Evolutionary conservation across 2,113 vertebrate genomes (phyloP), one percentile per base, ranked within the genome.

Genomic region (Carassius gibelio): DNA sequence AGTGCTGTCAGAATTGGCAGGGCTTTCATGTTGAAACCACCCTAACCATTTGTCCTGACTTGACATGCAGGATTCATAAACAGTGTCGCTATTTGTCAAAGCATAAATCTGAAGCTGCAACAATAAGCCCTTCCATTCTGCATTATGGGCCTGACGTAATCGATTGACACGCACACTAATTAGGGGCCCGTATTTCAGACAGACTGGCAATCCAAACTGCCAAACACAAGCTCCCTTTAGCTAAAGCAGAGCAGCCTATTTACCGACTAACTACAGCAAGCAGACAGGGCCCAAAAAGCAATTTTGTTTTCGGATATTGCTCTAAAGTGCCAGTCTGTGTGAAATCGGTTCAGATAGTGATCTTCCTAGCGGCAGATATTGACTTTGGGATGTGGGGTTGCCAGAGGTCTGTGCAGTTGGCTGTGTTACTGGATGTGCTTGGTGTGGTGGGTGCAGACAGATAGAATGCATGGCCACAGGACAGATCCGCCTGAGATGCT

Each of bases 1-100:
- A 88, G 36, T 82, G 83, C 84, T 78, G 62, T 82, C 48, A 85
- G 79, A 85, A 84, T 82, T 86, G 80, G 75, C 76, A 71, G 84
- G 84, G 84, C 76, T 80, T 85, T 78, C 75, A 66, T 69, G 30
- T 80, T 61, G 68, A 85, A 71, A 80, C 77, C 38, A 80, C 78
- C 59, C 77, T 52, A 72, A 59, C 64, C 57, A 64, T 81, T 81
- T 86, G 57, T 75, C 84, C 55, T 81, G 77, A 81, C 68, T 72
- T 81, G 76, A 59, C 76, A 69, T 55, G 45, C 42, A 14, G 52
- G 78, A 48, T 81, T 75, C 77, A 57, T 85, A 80, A 42, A 34
- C 69, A 75, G 76, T 81, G 45, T 83, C 59, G 71, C 83, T 66
- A 57, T 84, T 80, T 84, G 77, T 74, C 77, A 84, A 72, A 86